Base-by-base conservation (phyloP, 1,140 invertebrate genomes). In the Drosophila ananassae region DNA sequence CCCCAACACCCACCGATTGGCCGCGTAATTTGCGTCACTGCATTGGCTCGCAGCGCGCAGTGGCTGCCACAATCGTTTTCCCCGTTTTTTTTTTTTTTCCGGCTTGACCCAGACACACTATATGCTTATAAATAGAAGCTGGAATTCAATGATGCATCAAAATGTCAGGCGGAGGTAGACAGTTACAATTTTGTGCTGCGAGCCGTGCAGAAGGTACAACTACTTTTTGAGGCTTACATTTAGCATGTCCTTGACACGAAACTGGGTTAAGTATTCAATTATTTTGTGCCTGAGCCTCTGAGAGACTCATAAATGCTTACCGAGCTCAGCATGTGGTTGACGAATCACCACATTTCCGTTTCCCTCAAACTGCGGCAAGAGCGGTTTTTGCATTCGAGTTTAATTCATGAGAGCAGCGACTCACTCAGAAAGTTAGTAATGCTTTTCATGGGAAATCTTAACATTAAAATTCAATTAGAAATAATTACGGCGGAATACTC, bases 1-100 rank as follows among this genome's bases (percentile, higher is more conserved):
- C 17, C 34, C 34, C 9, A n/a, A 22, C 50, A 22, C 10, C 8
- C 41, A 17, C 41, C 41, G 41, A 44, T 44, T 44, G 41, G 41
- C 54, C 51, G 32, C 44, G 24, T 56, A 68, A 69, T 69, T 56
- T 69, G 34, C 66, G 66, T 69, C 66, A 69, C 63, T 68, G 66
- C 63, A 48, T 22, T 68, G 37, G 17, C 17, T 17, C 17, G 17
- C 17, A 17, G 17, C 17, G 17, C 17, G 17, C 17, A 17, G 17
- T 17, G 17, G 37, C 28, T 5, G 8, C 8, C 48, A 30, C 10
- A 51, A 3, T 22, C 25, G 7, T 48, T 58, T 22, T 2, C n/a
- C n/a, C 51, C 32, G 1, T 17, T 10, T 1, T 7, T n/a, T 54
- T 25, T 58, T 17, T 17, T 17, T 17, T 17, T 48, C 52, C 32